phyloP scores from a whole-genome alignment of 2,113 vertebrate species.

The Paralichthys olivaceus region DNA sequence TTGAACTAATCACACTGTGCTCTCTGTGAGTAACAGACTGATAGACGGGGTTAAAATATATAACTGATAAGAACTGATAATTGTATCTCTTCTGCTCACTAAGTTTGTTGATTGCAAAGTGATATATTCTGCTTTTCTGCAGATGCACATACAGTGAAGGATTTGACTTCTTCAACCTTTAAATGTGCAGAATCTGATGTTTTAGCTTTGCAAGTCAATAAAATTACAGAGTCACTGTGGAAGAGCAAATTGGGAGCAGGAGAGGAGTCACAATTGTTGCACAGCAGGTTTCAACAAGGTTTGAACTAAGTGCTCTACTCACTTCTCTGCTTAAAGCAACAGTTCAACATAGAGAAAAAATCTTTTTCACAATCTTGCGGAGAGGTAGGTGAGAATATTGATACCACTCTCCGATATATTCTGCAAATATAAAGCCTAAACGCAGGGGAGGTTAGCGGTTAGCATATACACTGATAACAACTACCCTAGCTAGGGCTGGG shows the following conservation, averaged over 20 bases:
- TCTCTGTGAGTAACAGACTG: conserved; percentile 17
- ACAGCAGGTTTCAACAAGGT: conserved; percentile 10
- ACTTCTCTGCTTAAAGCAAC: background rate
- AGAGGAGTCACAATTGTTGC: background rate
- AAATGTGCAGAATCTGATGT: conserved; percentile 1
- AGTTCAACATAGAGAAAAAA: background rate
- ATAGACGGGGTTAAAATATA: conserved; percentile 17
- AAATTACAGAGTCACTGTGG: background rate
- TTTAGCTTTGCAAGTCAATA: conserved; percentile 26
- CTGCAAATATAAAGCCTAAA: background rate
- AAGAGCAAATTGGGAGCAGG: background rate
- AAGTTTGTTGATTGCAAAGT: conserved; percentile 26
- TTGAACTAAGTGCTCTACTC: background rate
- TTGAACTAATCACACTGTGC: background rate
- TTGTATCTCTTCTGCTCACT: conserved; percentile 47
- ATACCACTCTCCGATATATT: background rate
- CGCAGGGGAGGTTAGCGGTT: background rate
- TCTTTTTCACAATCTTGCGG: background rate
- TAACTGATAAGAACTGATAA: conserved; percentile 43
- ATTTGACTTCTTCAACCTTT: background rate
- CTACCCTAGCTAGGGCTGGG: no score
- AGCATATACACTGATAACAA: background rate
- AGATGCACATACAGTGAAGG: background rate
- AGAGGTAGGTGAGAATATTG: background rate
- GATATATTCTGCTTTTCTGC: background rate